Base-by-base conservation (phyloP, 2,888 invertebrate genomes). In the Hyposoter dolosus region DNA sequence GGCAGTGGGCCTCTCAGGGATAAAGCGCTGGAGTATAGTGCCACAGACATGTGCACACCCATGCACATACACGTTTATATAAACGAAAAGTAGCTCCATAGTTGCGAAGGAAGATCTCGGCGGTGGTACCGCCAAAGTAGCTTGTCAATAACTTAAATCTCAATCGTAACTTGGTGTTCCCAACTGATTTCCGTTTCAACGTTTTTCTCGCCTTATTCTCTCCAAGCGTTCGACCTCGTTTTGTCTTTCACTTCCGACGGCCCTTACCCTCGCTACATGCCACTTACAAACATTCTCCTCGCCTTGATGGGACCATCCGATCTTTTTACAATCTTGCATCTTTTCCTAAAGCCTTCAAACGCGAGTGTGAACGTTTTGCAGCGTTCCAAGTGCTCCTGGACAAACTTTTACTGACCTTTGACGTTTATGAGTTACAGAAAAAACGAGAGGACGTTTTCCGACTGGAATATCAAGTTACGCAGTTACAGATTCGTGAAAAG, bases 101-200 rank as follows among this genome's bases (percentile, higher is more conserved):
- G 45, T 65, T 77, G 60, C 68, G 47, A 60, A 50, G 76, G 80
- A 88, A 87, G 84, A 85, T 86, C 92, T 93, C 91, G 88, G 79
- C 88, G 90, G 90, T 90, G 93, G 91, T 91, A 92, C 91, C 60
- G 89, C 92, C 92, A 93, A 93, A 94, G 93, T 93, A 93, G 92
- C 94, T 94, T 94, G 93, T 93, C 94, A 93, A 94, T 94, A 94
- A 94, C 92, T 93, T 94, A 93, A 94, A 94, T 94, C 93, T 93
- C 93, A 93, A 94, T 94, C 93, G 92, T 92, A 93, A 93, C 93
- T 93, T 93, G 89, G 89, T 90, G 89, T 91, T 92, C 92, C 93
- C 92, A 89, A 90, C 93, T 92, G 93, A 93, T 92, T 92, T 91
- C 90, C 92, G 91, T 92, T 90, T 92, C 89, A 68, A 88, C 84